These are phyloP conservation scores for Bradypodion pumilum DNA, from an alignment of 2,797 vertebrate genomes.

Conservation along the genomic window DNA sequence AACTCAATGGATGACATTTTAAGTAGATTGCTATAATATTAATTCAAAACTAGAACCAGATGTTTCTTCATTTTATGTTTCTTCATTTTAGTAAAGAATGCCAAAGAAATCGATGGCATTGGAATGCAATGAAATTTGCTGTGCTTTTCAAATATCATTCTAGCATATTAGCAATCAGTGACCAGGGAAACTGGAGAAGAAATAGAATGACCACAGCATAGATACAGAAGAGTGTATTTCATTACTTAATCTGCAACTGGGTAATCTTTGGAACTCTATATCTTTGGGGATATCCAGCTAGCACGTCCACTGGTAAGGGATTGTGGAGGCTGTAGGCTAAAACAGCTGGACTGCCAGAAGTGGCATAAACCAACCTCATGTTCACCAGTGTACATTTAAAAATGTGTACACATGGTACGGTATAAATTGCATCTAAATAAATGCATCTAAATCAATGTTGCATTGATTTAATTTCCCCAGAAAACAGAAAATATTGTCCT, in stretches of 20 bases:
- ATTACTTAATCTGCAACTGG: background rate
- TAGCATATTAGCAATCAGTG: background rate
- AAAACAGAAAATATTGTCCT: no score
- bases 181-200: background rate
- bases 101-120: background rate
- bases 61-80: background rate
- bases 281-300: background rate
- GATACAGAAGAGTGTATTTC: background rate
- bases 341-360: no score
- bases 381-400: no score
- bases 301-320: no score
- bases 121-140: background rate
- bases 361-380: no score
- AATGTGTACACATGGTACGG: no score
- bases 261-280: background rate
- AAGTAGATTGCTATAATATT: background rate
- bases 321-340: no score
- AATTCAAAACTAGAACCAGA: background rate
- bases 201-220: background rate
- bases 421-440: no score
- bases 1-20: background rate
- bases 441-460: no score
- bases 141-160: background rate
- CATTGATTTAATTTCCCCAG: no score
- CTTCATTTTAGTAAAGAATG: slow-evolving; percentile 6